phyloP scores from a whole-genome alignment of 2,797 vertebrate species.

The Geotrypetes seraphini region DNA sequence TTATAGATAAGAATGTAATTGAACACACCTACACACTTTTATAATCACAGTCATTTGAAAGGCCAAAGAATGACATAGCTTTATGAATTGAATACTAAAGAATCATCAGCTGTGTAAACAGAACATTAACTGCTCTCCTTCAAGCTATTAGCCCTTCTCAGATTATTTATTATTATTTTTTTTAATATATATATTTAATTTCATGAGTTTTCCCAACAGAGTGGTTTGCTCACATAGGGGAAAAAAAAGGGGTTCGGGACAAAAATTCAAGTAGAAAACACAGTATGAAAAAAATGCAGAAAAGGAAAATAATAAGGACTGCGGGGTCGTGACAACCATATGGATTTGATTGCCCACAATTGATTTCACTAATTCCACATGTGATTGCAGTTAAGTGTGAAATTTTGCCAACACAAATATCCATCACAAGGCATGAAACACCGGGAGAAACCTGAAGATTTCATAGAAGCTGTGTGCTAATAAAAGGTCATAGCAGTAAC shows the following conservation, averaged over 20 bases:
- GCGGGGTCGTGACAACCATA: not conserved
- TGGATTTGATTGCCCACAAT: constrained; percentile 9
- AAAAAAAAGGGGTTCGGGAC: not conserved
- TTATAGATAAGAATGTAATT: constrained; percentile 1
- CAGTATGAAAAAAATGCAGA: not conserved
- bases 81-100: constrained; percentile 1
- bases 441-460: constrained; percentile 12
- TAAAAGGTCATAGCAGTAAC: not conserved
- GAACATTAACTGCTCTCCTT: too few relatives aligned
- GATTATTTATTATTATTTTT: too few relatives aligned
- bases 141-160: too few relatives aligned
- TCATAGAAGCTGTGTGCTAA: constrained; percentile 32
- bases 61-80: constrained; percentile 1
- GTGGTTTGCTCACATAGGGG: not conserved
- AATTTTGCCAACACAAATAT: constrained; percentile 11
- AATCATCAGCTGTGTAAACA: constrained; percentile 1
- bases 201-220: not conserved
- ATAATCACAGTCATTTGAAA: constrained; percentile 11
- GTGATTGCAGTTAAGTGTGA: constrained; percentile 8
- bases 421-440: constrained; percentile 8
- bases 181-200: too few relatives aligned
- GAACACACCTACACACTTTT: not conserved
- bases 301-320: not conserved
- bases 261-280: not conserved
- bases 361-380: constrained; percentile 18